A percentile compares a stretch with the other conserved stretches of the same genome.
Conservation (phyloP, 1,140 invertebrate species). For the Papilio glaucus region DNA sequence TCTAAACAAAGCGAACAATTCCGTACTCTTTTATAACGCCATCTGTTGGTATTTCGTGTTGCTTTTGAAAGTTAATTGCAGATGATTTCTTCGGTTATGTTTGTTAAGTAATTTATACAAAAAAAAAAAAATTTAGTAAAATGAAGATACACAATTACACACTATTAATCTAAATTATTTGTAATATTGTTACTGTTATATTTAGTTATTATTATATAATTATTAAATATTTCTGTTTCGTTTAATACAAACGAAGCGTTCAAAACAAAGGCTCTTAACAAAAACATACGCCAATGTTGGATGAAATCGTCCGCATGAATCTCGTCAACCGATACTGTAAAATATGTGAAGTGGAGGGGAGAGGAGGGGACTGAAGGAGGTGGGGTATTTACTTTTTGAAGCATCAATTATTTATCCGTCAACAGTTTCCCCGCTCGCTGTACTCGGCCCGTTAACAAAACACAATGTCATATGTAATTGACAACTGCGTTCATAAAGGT, state of each 20-base stretch:
- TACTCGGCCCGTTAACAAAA: constrained; percentile 33
- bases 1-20: constrained; percentile 42
- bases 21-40: constrained; percentile 29
- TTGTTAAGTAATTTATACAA: too few species aligned
- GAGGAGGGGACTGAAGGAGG: neutral
- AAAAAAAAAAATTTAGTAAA: too few species aligned
- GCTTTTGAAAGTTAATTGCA: neutral
- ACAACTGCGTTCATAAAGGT: constrained; percentile 12
- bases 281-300: neutral
- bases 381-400: constrained; percentile 30
- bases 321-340: constrained; percentile 11
- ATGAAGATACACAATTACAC: too few species aligned
- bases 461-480: constrained; percentile 39
- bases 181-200: too few species aligned
- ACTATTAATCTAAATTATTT: neutral
- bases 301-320: constrained; percentile 32
- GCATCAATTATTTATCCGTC: constrained; percentile 38
- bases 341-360: neutral
- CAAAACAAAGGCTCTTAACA: neutral
- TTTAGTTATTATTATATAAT: too few species aligned
- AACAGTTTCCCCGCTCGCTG: constrained; percentile 32
- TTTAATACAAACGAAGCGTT: neutral
- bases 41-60: constrained; percentile 3
- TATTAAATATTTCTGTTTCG: neutral
- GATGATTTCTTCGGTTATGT: neutral